A percentile compares a stretch with the other conserved stretches of the same genome.
These are phyloP conservation scores for Danaus melanippus DNA, from an alignment of 1,140 invertebrate species.

Conservation along the genomic window DNA sequence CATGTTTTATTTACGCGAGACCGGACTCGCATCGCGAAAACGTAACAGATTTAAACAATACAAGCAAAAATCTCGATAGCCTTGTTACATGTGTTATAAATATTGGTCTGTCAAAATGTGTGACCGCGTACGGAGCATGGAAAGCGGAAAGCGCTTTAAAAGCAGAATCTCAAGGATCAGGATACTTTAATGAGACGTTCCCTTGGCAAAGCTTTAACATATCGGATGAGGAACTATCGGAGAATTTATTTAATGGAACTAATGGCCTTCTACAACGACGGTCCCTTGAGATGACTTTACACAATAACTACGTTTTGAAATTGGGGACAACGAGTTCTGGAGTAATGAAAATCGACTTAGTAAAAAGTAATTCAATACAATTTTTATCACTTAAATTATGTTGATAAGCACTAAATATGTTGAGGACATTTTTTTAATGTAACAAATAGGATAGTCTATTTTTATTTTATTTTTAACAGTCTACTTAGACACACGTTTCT, in stretches of 20 bases:
- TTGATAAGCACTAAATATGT: no score
- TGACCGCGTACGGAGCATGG: conserved; percentile 55
- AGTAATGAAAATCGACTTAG: conserved; percentile 49
- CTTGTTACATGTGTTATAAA: conserved; percentile 40
- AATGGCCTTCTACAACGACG: conserved; percentile 43
- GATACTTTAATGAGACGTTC: conserved; percentile 35
- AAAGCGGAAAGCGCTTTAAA: conserved; percentile 48
- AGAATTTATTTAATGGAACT: conserved; percentile 43
- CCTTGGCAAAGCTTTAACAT: conserved; percentile 54
- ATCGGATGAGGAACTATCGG: conserved; percentile 46
- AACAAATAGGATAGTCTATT: no score
- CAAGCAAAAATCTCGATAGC: conserved; percentile 20
- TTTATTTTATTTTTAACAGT: no score
- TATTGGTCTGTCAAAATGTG: conserved; percentile 54
- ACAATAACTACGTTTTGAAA: conserved; percentile 42
- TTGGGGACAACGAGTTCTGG: conserved; percentile 46
- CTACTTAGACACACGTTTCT: no score
- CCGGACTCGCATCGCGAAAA: conserved; percentile 24
- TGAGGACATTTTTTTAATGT: no score
- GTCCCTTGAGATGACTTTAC: conserved; percentile 36
- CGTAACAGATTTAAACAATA: conserved; percentile 19
- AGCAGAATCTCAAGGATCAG: conserved; percentile 15
- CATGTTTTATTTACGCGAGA: conserved; percentile 33
- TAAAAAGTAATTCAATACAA: conserved; percentile 44
- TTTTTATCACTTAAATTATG: no score